phyloP scores from a whole-genome alignment of 1,140 invertebrate species.

The Zaprionus ornatus region DNA sequence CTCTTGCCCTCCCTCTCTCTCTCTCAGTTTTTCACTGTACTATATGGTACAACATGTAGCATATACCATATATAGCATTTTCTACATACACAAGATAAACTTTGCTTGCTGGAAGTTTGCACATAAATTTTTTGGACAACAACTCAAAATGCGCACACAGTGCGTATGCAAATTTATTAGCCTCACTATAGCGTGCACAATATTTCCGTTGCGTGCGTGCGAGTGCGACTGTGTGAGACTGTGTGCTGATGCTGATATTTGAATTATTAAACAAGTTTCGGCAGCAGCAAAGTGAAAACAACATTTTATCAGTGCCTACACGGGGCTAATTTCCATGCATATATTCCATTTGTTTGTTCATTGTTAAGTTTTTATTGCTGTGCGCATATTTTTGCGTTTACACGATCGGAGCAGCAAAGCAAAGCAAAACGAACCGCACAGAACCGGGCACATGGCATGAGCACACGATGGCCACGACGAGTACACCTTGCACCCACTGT shows the following conservation, averaged over 20 bases:
- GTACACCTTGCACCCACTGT: constrained; percentile 23
- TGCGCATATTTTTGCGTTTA: constrained; percentile 77
- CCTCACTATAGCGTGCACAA: constrained; percentile 3
- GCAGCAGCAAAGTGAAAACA: constrained; percentile 57
- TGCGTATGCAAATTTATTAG: constrained; percentile 57
- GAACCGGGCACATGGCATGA: constrained; percentile 21
- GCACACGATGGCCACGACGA: constrained; percentile 5
- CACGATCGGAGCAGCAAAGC: constrained; percentile 47
- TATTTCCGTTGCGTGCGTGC: neutral
- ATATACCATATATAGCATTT: neutral
- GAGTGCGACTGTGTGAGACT: neutral
- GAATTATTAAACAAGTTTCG: constrained; percentile 78
- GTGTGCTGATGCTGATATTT: constrained; percentile 53
- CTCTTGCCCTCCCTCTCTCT: too few species aligned
- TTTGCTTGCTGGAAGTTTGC: constrained; percentile 12
- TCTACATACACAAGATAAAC: neutral
- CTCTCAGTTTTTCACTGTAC: neutral
- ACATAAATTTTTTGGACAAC: constrained; percentile 36
- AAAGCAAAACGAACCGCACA: neutral
- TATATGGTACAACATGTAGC: neutral
- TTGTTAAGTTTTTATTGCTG: constrained; percentile 70
- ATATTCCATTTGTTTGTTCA: constrained; percentile 74
- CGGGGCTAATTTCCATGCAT: constrained; percentile 67
- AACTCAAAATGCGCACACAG: constrained; percentile 34
- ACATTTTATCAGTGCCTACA: constrained; percentile 70